These are phyloP conservation scores for Anguilla pacifica DNA, from an alignment of 2,797 vertebrate genomes.

Conservation along the genomic window DNA sequence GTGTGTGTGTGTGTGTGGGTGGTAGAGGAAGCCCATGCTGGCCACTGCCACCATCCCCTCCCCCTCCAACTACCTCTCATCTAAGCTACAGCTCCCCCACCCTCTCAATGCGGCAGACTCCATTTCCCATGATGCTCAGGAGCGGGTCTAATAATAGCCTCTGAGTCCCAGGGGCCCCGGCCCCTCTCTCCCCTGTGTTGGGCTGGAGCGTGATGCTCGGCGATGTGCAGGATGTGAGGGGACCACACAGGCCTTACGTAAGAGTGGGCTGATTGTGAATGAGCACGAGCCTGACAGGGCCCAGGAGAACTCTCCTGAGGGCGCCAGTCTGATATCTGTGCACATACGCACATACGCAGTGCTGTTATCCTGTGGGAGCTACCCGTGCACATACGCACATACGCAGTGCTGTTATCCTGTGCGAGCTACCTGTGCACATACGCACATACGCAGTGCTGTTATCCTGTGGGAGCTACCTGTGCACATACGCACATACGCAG, in stretches of 20 bases:
- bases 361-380: too few relatives aligned
- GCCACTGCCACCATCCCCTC: background rate
- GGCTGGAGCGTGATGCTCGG: constrained; percentile 55
- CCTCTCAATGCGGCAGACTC: constrained; percentile 63
- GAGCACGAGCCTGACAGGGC: constrained; percentile 36
- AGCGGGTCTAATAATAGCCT: constrained; percentile 72
- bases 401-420: too few relatives aligned
- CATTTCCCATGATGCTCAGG: constrained; percentile 56
- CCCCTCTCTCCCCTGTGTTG: constrained; percentile 66
- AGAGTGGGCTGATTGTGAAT: constrained; percentile 68
- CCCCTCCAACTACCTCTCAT: background rate
- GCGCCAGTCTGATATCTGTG: too few relatives aligned
- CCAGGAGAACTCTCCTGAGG: background rate
- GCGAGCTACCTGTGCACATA: too few relatives aligned
- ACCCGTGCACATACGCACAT: too few relatives aligned
- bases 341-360: too few relatives aligned
- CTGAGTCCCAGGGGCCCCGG: constrained; percentile 48
- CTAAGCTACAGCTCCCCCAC: constrained; percentile 31
- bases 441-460: too few relatives aligned
- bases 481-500: too few relatives aligned
- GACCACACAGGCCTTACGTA: constrained; percentile 66
- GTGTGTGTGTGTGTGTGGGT: background rate
- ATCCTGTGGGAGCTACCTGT: too few relatives aligned
- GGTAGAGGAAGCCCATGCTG: background rate
- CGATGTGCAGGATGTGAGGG: constrained; percentile 44